Conservation (phyloP, 2,797 vertebrate species). For the Hydrophis major region DNA sequence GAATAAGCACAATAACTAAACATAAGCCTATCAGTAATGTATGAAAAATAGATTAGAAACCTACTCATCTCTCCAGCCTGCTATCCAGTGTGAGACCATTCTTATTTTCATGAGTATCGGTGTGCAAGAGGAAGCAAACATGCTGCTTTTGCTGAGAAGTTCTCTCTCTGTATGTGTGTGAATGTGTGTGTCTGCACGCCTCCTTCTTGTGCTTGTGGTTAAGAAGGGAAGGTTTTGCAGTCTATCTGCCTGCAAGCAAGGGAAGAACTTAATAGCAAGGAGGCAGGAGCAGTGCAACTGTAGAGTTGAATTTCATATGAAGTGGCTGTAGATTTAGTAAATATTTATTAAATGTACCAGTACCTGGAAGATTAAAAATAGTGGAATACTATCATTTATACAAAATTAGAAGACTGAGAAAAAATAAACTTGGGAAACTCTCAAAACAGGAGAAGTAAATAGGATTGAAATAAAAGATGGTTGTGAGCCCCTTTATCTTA, state of each 20-base stretch:
- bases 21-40: neutral
- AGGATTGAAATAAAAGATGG: constrained; percentile 34
- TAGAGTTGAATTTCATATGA: neutral
- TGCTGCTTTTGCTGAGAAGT: neutral
- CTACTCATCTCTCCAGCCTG: neutral
- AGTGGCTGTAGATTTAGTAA: neutral
- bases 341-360: neutral
- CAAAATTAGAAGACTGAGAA: neutral
- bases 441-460: constrained; percentile 4
- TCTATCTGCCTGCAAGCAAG: neutral
- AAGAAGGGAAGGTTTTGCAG: neutral
- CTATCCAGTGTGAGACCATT: neutral
- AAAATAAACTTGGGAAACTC: neutral
- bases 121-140: neutral
- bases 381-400: neutral
- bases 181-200: neutral
- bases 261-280: neutral
- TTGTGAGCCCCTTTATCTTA: constrained; percentile 52
- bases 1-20: neutral
- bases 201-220: neutral
- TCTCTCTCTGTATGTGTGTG: too few species aligned
- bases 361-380: neutral
- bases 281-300: neutral
- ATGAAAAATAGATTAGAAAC: neutral
- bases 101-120: neutral